phyloP scores from a whole-genome alignment of 2,888 invertebrate genomes.

The Drosophila histrio region DNA sequence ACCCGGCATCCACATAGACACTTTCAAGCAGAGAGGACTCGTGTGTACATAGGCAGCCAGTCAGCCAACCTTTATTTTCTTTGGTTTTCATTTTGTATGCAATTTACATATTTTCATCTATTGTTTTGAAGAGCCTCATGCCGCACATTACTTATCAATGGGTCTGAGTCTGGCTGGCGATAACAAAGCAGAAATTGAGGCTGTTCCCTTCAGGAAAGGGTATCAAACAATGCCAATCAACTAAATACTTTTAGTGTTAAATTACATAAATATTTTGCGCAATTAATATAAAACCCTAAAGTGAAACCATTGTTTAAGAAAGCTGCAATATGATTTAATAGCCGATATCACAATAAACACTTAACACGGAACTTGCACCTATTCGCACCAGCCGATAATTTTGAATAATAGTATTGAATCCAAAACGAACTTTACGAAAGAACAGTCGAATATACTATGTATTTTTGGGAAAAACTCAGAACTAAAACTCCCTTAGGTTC shows the following conservation, averaged over 20 bases:
- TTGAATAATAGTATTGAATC: background rate
- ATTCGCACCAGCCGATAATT: background rate
- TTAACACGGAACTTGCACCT: too few species aligned
- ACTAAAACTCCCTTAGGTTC: too few species aligned
- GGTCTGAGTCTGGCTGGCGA: background rate
- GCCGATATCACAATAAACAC: too few species aligned
- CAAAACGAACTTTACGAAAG: background rate
- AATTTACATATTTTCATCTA: slow-evolving; percentile 66
- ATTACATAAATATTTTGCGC: background rate
- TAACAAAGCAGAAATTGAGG: background rate
- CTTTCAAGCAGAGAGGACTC: background rate
- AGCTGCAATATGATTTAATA: too few species aligned
- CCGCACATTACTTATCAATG: slow-evolving; percentile 41
- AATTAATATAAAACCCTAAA: too few species aligned
- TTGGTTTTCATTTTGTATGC: slow-evolving; percentile 38
- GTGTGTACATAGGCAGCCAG: background rate
- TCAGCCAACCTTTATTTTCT: background rate
- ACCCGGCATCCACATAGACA: slow-evolving; percentile 12
- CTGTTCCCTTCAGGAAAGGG: background rate
- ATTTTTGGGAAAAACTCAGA: too few species aligned
- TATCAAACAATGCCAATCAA: background rate
- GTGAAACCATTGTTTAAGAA: too few species aligned
- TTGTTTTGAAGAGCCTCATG: slow-evolving; percentile 63
- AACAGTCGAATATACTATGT: too few species aligned
- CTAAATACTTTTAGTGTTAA: background rate